phyloP scores from a whole-genome alignment of 2,113 vertebrate genomes.

The Hypomesus transpacificus region DNA sequence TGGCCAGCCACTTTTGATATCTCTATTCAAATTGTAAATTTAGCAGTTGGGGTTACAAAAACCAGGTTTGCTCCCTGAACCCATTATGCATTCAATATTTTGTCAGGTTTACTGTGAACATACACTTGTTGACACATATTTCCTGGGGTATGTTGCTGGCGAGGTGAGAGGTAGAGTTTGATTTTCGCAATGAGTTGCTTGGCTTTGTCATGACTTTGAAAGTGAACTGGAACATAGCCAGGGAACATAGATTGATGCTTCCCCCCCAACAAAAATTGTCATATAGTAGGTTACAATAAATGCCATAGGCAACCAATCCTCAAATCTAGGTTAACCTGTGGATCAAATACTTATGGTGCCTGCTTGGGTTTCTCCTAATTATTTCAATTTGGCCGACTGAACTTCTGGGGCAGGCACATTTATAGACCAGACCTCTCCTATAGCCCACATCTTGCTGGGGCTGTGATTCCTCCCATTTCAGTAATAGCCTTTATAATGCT shows the following conservation, averaged over 20 bases:
- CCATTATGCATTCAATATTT: too few relatives aligned
- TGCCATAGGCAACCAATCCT: constrained; percentile 12
- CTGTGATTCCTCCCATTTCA: neutral
- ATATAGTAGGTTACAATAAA: neutral
- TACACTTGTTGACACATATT: too few relatives aligned
- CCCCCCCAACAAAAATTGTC: neutral
- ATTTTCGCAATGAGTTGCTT: too few relatives aligned
- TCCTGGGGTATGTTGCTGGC: too few relatives aligned
- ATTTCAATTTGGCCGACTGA: neutral
- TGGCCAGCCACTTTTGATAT: too few relatives aligned
- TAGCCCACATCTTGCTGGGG: neutral
- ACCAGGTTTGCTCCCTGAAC: too few relatives aligned
- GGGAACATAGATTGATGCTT: neutral
- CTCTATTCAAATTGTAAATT: too few relatives aligned
- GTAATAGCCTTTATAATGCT: constrained; percentile 7
- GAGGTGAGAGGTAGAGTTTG: too few relatives aligned
- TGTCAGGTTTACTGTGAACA: too few relatives aligned
- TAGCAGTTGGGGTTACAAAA: too few relatives aligned
- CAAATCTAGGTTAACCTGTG: neutral
- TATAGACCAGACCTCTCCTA: neutral
- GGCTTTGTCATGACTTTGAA: too few relatives aligned
- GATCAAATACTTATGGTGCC: constrained; percentile 1
- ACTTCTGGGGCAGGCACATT: neutral
- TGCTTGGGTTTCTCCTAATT: constrained; percentile 16
- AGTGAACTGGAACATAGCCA: neutral